These are phyloP conservation scores for Synergus itoensis DNA, from an alignment of 2,888 invertebrate genomes.

Conservation along the genomic window DNA sequence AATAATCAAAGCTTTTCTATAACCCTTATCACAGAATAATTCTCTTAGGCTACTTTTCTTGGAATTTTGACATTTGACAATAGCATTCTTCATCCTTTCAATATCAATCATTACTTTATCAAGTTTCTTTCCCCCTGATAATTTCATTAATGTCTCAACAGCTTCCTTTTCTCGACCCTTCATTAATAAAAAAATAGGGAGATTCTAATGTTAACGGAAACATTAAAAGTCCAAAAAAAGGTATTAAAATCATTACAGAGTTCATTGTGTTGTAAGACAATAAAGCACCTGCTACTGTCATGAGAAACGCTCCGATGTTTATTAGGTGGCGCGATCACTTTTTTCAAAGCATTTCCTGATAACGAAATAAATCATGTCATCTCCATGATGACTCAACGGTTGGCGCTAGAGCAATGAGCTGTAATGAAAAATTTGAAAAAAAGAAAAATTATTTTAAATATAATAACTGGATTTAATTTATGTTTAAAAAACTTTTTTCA, in stretches of 20 bases:
- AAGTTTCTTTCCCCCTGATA: not conserved
- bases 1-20: constrained; percentile 82
- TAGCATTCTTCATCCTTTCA: not conserved
- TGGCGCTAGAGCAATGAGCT: too few relatives aligned
- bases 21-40: constrained; percentile 70
- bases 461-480: too few relatives aligned
- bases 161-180: not conserved
- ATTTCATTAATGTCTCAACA: not conserved
- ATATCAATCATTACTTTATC: not conserved
- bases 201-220: constrained; percentile 1
- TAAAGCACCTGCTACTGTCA: not conserved
- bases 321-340: too few relatives aligned
- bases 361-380: too few relatives aligned
- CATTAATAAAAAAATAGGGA: not conserved
- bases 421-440: too few relatives aligned
- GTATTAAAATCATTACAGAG: not conserved
- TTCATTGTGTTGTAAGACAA: not conserved
- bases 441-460: too few relatives aligned
- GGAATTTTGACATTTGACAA: not conserved
- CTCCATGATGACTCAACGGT: too few relatives aligned
- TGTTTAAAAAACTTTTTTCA: too few relatives aligned
- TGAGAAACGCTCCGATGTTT: not conserved
- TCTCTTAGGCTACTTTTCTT: not conserved
- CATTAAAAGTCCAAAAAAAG: not conserved
- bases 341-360: too few relatives aligned